These are phyloP conservation scores for Onychomys arenicola DNA, from an alignment of 2,797 vertebrate species.

Conservation along the genomic window DNA sequence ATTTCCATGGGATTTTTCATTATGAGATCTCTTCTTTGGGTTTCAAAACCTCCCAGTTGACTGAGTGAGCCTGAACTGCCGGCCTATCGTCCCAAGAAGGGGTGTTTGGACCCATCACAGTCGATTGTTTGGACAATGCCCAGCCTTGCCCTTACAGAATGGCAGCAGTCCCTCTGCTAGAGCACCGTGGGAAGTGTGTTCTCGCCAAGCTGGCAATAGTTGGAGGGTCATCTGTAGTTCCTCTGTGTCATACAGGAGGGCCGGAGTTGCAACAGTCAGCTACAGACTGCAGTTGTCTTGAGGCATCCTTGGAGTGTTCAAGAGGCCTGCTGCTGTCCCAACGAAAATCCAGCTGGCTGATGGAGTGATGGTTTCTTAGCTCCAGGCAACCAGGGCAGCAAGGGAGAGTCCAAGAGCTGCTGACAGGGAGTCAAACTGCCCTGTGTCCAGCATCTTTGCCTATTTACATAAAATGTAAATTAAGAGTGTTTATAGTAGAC, in stretches of 20 bases:
- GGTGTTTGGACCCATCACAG: neutral
- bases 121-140: neutral
- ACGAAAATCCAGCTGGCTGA: neutral
- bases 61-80: neutral
- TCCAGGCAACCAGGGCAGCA: neutral
- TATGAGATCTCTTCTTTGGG: neutral
- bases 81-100: neutral
- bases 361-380: neutral
- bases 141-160: neutral
- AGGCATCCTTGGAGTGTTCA: neutral
- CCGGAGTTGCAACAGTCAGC: neutral
- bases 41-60: neutral
- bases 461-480: neutral
- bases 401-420: neutral
- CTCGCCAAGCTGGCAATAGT: neutral
- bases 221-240: neutral
- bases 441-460: neutral
- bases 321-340: neutral
- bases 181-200: neutral
- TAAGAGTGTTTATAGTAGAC: neutral
- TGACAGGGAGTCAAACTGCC: too few species aligned
- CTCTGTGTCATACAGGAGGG: neutral
- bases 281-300: neutral
- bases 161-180: neutral
- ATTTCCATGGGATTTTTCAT: neutral